phyloP scores from a whole-genome alignment of 92 coral and sea anemone genomes.

The Porites lobata region DNA sequence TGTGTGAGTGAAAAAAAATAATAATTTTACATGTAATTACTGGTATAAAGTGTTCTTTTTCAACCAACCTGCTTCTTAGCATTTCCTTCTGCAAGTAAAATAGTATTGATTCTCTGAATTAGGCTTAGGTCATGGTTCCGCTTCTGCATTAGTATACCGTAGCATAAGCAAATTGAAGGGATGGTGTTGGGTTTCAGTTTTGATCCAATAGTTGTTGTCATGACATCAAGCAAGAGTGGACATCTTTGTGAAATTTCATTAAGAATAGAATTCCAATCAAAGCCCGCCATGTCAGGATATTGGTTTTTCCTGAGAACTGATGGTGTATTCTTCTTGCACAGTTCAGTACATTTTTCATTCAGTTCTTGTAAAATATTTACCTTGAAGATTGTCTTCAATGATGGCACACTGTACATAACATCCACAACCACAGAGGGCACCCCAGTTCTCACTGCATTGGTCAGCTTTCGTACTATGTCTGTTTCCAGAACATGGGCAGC shows the following conservation, averaged over 20 bases:
- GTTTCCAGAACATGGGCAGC: neutral
- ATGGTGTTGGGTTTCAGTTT: conserved; percentile 16
- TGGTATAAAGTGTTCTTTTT: neutral
- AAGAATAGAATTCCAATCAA: conserved; percentile 45
- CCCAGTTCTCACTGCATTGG: conserved; percentile 43
- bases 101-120: conserved; percentile 53
- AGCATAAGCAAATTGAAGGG: conserved; percentile 49
- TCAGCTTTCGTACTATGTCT: neutral
- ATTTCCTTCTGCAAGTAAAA: conserved; percentile 63
- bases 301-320: conserved; percentile 43
- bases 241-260: conserved; percentile 39
- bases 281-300: conserved; percentile 33
- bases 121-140: conserved; percentile 62
- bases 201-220: conserved; percentile 21
- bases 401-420: conserved; percentile 37
- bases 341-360: conserved; percentile 41
- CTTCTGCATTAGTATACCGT: conserved; percentile 47
- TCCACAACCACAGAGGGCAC: conserved; percentile 44
- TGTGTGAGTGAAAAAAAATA: too few species aligned
- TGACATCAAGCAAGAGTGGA: conserved; percentile 45
- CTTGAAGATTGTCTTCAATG: conserved; percentile 23
- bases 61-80: conserved; percentile 61
- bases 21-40: neutral
- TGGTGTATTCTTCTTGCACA: conserved; percentile 34
- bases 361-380: conserved; percentile 31